A percentile compares a stretch with the other conserved stretches of the same genome.
Conservation (phyloP, 2,113 vertebrate species). For the Phaetusa simplex region DNA sequence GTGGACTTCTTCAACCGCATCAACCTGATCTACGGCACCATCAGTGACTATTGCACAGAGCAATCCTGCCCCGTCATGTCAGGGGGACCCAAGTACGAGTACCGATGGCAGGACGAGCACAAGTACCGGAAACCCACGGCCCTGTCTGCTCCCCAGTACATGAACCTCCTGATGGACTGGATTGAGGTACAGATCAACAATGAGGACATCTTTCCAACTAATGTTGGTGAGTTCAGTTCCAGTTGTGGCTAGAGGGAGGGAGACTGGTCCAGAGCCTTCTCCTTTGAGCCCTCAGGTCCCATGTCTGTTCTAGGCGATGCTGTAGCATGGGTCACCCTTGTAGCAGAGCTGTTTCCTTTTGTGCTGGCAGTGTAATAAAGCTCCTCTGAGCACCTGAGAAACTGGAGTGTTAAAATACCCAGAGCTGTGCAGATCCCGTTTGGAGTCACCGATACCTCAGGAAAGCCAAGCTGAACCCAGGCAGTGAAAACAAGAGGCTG, state of each 20-base stretch:
- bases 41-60: constrained; percentile 93
- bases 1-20: constrained; percentile 99
- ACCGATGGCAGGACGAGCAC: constrained; percentile 95
- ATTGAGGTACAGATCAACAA: constrained; percentile 98
- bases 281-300: not conserved
- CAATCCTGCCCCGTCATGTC: constrained; percentile 94
- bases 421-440: not conserved
- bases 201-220: constrained; percentile 94
- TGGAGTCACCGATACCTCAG: not conserved
- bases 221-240: constrained; percentile 80
- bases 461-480: not conserved
- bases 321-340: not conserved
- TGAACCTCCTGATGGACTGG: constrained; percentile 99
- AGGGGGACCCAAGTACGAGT: constrained; percentile 93
- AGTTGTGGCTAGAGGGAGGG: not conserved
- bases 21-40: constrained; percentile 98
- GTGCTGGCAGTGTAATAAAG: not conserved
- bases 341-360: not conserved
- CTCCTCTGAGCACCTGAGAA: not conserved
- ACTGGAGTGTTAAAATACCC: not conserved
- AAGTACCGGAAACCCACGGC: constrained; percentile 90
- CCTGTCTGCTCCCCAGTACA: constrained; percentile 90
- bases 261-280: too few relatives aligned
- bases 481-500: not conserved
- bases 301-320: not conserved